A percentile compares a stretch with the other conserved stretches of the same genome.
Evolutionary conservation across 1,140 invertebrate genomes (phyloP).

Genomic region (Pachypeltis micranthus): DNA sequence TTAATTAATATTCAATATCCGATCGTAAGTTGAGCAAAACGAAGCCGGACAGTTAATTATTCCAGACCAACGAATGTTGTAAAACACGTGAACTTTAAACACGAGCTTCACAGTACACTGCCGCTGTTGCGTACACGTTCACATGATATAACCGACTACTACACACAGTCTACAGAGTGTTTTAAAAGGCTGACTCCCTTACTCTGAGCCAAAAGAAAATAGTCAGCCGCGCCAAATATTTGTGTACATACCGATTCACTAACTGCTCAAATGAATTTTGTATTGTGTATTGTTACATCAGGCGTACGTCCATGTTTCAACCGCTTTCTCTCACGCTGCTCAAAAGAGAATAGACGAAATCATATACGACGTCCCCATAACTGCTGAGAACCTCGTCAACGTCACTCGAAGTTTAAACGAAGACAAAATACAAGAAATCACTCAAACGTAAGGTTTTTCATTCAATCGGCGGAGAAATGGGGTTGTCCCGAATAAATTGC

Average conservation of each 20-base stretch:
- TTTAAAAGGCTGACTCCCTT: not conserved
- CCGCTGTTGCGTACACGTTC: too few relatives aligned
- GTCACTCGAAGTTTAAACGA: slow-evolving; percentile 38
- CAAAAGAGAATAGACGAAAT: slow-evolving; percentile 46
- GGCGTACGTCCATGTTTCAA: slow-evolving; percentile 52
- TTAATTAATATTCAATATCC: too few relatives aligned
- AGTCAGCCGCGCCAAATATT: too few relatives aligned
- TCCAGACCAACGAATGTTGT: too few relatives aligned
- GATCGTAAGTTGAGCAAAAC: too few relatives aligned
- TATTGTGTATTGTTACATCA: slow-evolving; percentile 20
- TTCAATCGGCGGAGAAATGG: too few relatives aligned
- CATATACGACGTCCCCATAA: slow-evolving; percentile 39
- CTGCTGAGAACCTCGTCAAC: slow-evolving; percentile 37
- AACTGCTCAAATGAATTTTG: not conserved
- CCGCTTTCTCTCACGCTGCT: slow-evolving; percentile 55
- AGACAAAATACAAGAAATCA: slow-evolving; percentile 37
- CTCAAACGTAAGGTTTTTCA: slow-evolving; percentile 41
- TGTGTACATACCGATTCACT: not conserved
- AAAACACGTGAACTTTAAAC: too few relatives aligned
- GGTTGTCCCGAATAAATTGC: too few relatives aligned
- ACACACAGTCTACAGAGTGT: too few relatives aligned
- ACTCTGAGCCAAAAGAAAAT: not conserved
- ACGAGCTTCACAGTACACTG: too few relatives aligned
- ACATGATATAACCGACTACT: too few relatives aligned
- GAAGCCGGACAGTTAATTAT: too few relatives aligned